phyloP scores from a whole-genome alignment of 2,113 vertebrate species.

The Megaceryle maxima region DNA sequence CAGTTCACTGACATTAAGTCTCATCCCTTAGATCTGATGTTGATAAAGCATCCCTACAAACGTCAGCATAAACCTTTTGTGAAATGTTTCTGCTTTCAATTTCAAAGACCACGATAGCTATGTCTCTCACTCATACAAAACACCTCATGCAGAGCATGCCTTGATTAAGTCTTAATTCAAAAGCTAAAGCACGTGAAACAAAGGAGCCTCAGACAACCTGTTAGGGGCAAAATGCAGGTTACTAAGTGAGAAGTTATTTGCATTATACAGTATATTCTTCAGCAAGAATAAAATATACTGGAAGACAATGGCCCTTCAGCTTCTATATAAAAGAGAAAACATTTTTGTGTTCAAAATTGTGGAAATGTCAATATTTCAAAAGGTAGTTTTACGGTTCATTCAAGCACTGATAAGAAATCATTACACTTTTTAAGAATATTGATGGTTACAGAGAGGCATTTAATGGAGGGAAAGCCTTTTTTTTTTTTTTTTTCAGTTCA shows the following conservation, averaged over 20 bases:
- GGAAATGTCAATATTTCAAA: conserved; percentile 84
- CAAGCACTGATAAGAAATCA: conserved; percentile 80
- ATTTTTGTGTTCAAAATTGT: conserved; percentile 73
- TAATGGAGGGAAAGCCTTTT: conserved; percentile 74
- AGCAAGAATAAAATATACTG: conserved; percentile 18
- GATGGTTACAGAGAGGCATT: conserved; percentile 71
- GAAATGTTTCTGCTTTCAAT: background rate
- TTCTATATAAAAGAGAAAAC: conserved; percentile 66
- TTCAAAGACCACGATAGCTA: background rate
- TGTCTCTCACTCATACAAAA: background rate
- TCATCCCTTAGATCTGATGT: background rate
- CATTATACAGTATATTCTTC: background rate
- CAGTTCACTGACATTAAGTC: background rate
- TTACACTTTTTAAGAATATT: conserved; percentile 78
- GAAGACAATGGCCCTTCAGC: conserved; percentile 56
- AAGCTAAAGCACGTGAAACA: background rate
- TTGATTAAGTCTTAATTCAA: conserved; percentile 33
- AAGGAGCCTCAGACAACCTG: background rate
- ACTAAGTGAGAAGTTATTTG: background rate
- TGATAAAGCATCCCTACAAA: background rate
- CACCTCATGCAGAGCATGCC: background rate
- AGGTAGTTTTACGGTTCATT: conserved; percentile 82
- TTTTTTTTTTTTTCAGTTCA: conserved; percentile 64
- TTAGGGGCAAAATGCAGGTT: background rate
- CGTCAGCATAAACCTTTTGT: background rate